These are phyloP conservation scores for Leptopilina boulardi DNA, from an alignment of 1,140 invertebrate genomes.

Conservation along the genomic window DNA sequence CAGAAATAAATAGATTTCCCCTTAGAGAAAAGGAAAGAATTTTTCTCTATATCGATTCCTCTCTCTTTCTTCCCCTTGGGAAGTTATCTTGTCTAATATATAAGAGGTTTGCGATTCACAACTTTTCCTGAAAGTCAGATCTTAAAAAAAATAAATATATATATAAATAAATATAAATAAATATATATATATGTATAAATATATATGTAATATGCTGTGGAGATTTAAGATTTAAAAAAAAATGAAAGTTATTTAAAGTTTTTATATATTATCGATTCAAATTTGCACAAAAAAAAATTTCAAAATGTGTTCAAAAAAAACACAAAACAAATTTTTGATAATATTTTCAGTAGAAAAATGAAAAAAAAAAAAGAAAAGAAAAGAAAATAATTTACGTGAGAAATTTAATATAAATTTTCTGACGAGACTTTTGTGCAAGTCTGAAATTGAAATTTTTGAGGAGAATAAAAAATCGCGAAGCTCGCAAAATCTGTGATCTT, in stretches of 20 bases:
- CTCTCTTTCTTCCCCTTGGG: conserved; percentile 34
- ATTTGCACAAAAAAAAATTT: neutral
- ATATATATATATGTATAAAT: neutral
- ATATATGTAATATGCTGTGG: neutral
- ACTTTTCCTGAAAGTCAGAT: neutral
- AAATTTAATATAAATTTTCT: neutral
- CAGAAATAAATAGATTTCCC: conserved; percentile 8
- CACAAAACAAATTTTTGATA: neutral
- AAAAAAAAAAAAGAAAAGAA: neutral
- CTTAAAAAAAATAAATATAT: neutral
- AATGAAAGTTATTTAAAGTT: conserved; percentile 27
- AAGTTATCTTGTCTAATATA: conserved; percentile 40
- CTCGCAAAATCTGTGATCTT: conserved; percentile 38
- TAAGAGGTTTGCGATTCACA: neutral
- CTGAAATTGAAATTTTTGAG: conserved; percentile 10
- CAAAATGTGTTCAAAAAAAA: neutral
- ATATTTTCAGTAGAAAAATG: neutral
- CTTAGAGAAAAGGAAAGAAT: neutral
- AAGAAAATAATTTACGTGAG: neutral
- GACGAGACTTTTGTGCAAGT: conserved; percentile 4
- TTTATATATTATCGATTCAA: neutral
- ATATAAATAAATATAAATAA: neutral
- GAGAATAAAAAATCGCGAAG: conserved; percentile 15
- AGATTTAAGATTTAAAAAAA: neutral
- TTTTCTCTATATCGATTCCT: conserved; percentile 2